Base-by-base conservation (phyloP, 2,113 vertebrate species). In the Myanophis thanlyinensis region DNA sequence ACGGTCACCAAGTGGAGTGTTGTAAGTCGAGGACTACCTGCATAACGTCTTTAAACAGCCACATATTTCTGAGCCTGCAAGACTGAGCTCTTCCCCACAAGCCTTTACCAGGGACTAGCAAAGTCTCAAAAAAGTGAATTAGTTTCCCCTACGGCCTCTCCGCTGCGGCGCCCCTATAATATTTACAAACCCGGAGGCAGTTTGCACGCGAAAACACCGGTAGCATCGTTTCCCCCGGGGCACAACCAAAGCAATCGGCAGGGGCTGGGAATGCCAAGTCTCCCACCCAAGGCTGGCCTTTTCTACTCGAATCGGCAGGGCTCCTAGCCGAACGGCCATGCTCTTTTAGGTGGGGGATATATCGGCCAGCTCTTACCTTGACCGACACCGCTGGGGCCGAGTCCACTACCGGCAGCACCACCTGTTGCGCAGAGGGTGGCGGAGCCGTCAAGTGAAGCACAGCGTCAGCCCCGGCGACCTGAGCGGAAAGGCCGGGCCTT, bases 331-430 rank as follows among this genome's bases (percentile, higher is more conserved):
- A 80, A 40, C 35, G 6, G n/a, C 35, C 15, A 18, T 7, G n/a
- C 1, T 8, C 20, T 13, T n/a, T 9, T 73, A 15, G 40, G 2
- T 9, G 20, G 12, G 12, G 23, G 0, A 27, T n/a, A 5, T n/a
- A 3, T 85, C 23, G 44, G 2, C 20, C 23, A 20, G 30, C 2
- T 0, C 97, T 97, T 97, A 99, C 99, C 98, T 99, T 99, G 88
- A 99, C 99, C 2, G 98, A 98, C 80, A 99, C 98, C 96, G 99
- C 98, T 0, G 99, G 99, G 54, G 99, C 99, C 15, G 98, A 97
- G 96, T 99, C 98, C 22, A 99, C 98, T 0, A 95, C 30, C 2
- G 92, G 88, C 85, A 98, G 88, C 44, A 98, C 94, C 59, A 97
- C 94, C 3, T 95, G 95, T 0, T 93, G 94, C 8, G 84, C 94